Base-by-base conservation (phyloP, 30 jellyfish, hydroid and myxozoan species). In the Aurelia sp. region DNA sequence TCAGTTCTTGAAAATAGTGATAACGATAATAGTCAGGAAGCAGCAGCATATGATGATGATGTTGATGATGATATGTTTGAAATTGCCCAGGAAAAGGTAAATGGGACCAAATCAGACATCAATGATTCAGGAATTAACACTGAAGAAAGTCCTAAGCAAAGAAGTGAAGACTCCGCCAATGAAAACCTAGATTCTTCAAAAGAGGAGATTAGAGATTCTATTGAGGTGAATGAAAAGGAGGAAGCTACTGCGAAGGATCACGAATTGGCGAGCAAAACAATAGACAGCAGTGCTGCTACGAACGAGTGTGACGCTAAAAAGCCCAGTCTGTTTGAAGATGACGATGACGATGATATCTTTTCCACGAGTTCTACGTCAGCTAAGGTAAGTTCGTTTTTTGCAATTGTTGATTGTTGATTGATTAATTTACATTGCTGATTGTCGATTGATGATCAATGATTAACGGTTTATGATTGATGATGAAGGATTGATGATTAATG, bases 291-390 rank as follows among this genome's bases (percentile, higher is more conserved):
- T 18, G 70, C 73, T 23, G 76, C 17, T 17, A 52, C 27, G 19
- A 33, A 61, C 79, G 77, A 48, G 37, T 6, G 18, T 44, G 72
- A 71, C 11, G 51, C 27, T 6, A 37, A 22, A 41, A 66, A 48
- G 23, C 11, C 81, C 62, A 70, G 74, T 52, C 22, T 82, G 62
- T 82, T 82, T 71, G 79, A 50, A 13, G 62, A 60, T 17, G 66
- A 37, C 27, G 90, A 81, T 18, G 84, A 55, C 40, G 91, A 81
- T 13, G 84, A 82, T 57, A 86, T 82, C 62, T 59, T 78, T 62
- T 13, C 62, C 16, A 20, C 73, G 20, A 57, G 58, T 55, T 30
- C 86, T 12, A 35, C 65, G n/a, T 21, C 55, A 15, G 74, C 88
- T n/a, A 62, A 84, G 88, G 87, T 84, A 3, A 22, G 81, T 50